phyloP scores from a whole-genome alignment of 2,113 vertebrate species.

The Donacobius atricapilla region DNA sequence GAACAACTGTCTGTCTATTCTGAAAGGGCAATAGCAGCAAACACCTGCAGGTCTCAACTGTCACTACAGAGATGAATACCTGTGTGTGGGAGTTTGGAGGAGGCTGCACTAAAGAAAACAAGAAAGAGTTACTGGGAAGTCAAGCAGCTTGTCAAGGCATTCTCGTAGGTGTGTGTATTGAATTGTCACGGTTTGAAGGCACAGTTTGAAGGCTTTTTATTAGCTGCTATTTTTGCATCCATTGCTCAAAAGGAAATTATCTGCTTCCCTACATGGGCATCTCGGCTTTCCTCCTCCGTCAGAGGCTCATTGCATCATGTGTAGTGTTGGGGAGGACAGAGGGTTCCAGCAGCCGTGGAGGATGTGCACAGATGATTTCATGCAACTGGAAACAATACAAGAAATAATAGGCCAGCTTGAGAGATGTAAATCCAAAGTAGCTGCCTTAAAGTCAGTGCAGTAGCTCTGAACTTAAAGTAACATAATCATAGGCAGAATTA shows the following conservation, averaged over 20 bases:
- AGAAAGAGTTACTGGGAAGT: constrained; percentile 72
- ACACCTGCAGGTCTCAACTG: constrained; percentile 71
- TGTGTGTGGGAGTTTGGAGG: constrained; percentile 64
- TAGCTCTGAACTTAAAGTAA: neutral
- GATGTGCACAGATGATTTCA: constrained; percentile 3
- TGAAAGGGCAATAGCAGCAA: constrained; percentile 37
- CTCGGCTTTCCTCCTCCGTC: constrained; percentile 69
- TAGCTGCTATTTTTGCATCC: constrained; percentile 79
- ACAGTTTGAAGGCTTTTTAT: constrained; percentile 78
- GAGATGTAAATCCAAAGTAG: neutral
- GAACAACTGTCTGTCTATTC: constrained; percentile 12
- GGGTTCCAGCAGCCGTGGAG: constrained; percentile 48
- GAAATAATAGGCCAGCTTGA: neutral
- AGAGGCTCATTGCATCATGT: constrained; percentile 66
- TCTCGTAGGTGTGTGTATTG: constrained; percentile 78
- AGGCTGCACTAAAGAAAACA: constrained; percentile 64
- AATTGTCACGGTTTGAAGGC: constrained; percentile 77
- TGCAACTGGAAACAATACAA: constrained; percentile 3
- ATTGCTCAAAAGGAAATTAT: constrained; percentile 73
- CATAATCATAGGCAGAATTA: neutral
- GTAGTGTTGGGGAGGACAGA: constrained; percentile 68
- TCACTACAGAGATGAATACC: constrained; percentile 63
- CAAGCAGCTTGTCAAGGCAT: constrained; percentile 77
- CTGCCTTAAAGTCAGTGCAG: neutral
- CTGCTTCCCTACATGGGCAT: constrained; percentile 76